A percentile compares a stretch with the other conserved stretches of the same genome.
Conservation (phyloP, 2,888 invertebrate species). For the Phoenoteleia sp. region DNA sequence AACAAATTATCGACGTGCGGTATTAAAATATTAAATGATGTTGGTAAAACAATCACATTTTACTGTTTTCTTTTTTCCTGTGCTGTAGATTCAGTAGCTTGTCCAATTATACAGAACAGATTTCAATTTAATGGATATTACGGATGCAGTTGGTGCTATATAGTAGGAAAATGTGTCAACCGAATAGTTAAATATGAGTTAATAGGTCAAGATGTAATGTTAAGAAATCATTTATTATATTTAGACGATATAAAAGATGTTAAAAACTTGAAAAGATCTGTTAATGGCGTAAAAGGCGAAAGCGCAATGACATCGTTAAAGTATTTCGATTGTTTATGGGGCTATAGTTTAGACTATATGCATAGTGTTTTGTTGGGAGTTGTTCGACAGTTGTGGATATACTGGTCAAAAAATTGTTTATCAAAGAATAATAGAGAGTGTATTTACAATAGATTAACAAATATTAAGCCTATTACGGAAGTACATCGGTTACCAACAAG, state of each 20-base stretch:
- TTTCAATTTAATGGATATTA: conserved; percentile 31
- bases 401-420: conserved; percentile 19
- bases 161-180: conserved; percentile 24
- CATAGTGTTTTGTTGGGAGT: conserved; percentile 53
- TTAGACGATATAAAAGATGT: conserved; percentile 36
- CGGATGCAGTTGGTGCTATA: conserved; percentile 69
- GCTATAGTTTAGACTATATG: conserved; percentile 50
- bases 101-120: conserved; percentile 39
- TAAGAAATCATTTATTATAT: conserved; percentile 40
- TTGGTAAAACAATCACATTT: conserved; percentile 1
- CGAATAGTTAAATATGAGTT: conserved; percentile 40
- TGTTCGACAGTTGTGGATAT: conserved; percentile 40
- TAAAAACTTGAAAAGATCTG: conserved; percentile 10
- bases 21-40: conserved; percentile 2
- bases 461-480: conserved; percentile 52
- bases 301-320: conserved; percentile 20
- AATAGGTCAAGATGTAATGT: conserved; percentile 4
- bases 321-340: conserved; percentile 55
- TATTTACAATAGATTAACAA: conserved; percentile 16
- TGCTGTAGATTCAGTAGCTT: conserved; percentile 50
- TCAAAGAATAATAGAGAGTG: neutral
- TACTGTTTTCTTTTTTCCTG: conserved; percentile 37
- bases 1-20: conserved; percentile 15
- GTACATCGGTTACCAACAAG: conserved; percentile 51
- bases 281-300: conserved; percentile 49